Conservation (phyloP, 2,888 invertebrate species). For the Melipona bicolor region DNA sequence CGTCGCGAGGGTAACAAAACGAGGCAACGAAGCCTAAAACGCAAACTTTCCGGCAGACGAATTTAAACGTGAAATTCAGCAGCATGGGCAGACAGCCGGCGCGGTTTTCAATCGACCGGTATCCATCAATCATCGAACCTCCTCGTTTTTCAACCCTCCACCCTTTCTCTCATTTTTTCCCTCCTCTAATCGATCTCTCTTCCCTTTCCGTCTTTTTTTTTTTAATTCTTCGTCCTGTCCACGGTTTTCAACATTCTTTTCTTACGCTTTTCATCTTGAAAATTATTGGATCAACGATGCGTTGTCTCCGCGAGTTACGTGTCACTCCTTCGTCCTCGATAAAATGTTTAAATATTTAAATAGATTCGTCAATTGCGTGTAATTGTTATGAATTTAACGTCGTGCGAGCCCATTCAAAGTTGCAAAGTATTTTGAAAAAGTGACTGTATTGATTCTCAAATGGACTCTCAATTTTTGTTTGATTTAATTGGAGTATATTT, state of each 20-base stretch:
- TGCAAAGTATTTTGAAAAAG: no score
- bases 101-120: constrained; percentile 73
- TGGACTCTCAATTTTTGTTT: no score
- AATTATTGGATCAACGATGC: no score
- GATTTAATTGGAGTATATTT: no score
- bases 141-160: constrained; percentile 50
- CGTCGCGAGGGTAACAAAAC: constrained; percentile 15
- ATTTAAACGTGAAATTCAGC: constrained; percentile 70
- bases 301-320: no score
- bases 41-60: constrained; percentile 58
- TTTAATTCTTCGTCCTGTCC: constrained; percentile 1
- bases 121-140: constrained; percentile 74
- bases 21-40: constrained; percentile 37
- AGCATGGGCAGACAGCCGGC: constrained; percentile 60
- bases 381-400: no score
- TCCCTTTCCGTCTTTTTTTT: constrained; percentile 3
- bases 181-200: constrained; percentile 7
- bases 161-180: constrained; percentile 18
- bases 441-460: no score
- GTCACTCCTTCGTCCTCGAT: no score
- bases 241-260: constrained; percentile 35
- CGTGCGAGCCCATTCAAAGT: no score
- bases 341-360: no score
- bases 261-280: constrained; percentile 30
- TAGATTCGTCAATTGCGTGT: no score